Percentiles rank a stretch among this genome's conserved stretches.
Evolutionary conservation across 2,113 vertebrate genomes (phyloP).

Genomic region (Mirza zaza): DNA sequence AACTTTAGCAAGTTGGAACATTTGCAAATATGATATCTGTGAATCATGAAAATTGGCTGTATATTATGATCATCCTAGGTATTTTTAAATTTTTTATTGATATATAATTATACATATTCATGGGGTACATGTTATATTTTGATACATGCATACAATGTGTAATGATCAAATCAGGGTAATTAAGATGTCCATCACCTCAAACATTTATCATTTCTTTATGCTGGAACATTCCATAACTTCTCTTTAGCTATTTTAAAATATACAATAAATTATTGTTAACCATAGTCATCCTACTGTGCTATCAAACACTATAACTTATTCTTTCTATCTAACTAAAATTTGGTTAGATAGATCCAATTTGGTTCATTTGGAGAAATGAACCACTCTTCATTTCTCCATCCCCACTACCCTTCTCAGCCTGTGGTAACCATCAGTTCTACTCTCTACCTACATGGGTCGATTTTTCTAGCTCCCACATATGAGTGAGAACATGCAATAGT

Average conservation of each 20-base stretch:
- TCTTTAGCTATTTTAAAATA: background rate
- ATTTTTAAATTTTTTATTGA: background rate
- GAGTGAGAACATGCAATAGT: background rate
- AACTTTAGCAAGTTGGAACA: background rate
- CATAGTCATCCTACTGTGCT: background rate
- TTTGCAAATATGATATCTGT: background rate
- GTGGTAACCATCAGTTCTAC: background rate
- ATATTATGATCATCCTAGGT: background rate
- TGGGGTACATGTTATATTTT: background rate
- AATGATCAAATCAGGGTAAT: background rate
- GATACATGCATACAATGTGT: background rate
- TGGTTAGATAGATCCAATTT: too few relatives aligned
- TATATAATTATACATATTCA: background rate
- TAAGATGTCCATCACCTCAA: background rate
- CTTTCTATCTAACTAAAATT: background rate
- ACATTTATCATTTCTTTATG: background rate
- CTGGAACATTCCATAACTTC: background rate
- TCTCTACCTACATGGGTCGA: background rate
- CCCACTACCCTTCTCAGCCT: background rate
- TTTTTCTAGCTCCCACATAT: background rate
- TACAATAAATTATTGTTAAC: background rate
- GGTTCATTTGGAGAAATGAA: too few relatives aligned
- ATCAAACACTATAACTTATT: background rate
- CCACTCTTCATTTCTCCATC: background rate
- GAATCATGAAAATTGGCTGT: background rate